These are phyloP conservation scores for Planococcus citri DNA, from an alignment of 1,140 invertebrate species.

Conservation along the genomic window DNA sequence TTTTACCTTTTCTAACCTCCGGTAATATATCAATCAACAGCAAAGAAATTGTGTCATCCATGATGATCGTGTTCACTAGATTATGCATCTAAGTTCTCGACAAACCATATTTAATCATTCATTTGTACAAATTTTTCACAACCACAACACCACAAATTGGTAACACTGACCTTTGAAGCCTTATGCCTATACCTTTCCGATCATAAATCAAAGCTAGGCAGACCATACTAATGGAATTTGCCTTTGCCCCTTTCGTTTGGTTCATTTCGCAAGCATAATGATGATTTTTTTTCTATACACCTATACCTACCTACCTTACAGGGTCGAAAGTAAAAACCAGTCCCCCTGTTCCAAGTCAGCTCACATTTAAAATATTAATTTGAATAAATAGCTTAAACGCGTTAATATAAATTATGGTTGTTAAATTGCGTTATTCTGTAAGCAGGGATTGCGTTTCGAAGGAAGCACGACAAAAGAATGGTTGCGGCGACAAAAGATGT, in stretches of 20 bases:
- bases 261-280: not conserved
- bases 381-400: constrained; percentile 17
- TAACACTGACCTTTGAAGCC: too few relatives aligned
- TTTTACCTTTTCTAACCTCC: too few relatives aligned
- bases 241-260: not conserved
- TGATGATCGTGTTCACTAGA: too few relatives aligned
- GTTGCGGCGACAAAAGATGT: constrained; percentile 11
- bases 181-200: not conserved
- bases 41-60: too few relatives aligned
- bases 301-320: too few relatives aligned
- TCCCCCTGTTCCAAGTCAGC: constrained; percentile 5
- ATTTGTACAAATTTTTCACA: too few relatives aligned
- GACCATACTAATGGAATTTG: constrained; percentile 1
- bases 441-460: not conserved
- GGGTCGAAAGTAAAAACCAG: not conserved
- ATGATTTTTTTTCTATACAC: not conserved
- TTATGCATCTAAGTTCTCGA: too few relatives aligned
- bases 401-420: constrained; percentile 19
- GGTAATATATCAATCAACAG: too few relatives aligned
- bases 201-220: not conserved
- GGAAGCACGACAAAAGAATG: not conserved
- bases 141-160: too few relatives aligned
- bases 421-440: constrained; percentile 14
- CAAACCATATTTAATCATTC: too few relatives aligned
- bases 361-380: constrained; percentile 17